phyloP scores from a whole-genome alignment of 2,113 vertebrate genomes.

The Bubalus kerabau region DNA sequence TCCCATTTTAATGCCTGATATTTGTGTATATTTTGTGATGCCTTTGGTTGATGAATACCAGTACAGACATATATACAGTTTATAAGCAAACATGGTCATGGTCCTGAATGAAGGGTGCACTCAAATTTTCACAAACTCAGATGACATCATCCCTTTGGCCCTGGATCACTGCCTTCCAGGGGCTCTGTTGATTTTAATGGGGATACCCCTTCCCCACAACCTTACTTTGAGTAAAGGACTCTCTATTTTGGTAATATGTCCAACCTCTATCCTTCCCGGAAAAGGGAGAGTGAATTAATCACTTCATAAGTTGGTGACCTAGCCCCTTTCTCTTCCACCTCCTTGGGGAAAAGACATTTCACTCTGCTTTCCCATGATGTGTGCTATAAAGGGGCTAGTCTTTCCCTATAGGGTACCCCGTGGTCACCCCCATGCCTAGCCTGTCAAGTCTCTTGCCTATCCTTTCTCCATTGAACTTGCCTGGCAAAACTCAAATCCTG shows the following conservation, averaged over 20 bases:
- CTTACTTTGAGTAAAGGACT: neutral
- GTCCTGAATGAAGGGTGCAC: neutral
- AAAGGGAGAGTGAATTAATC: neutral
- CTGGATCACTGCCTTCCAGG: neutral
- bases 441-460: neutral
- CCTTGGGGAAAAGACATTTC: neutral
- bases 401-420: rapidly evolving
- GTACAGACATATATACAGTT: neutral
- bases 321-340: neutral
- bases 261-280: neutral
- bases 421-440: neutral
- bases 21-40: neutral
- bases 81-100: neutral
- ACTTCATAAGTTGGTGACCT: neutral
- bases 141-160: too few relatives aligned
- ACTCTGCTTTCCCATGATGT: neutral
- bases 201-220: rapidly evolving
- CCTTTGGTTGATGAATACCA: rapidly evolving
- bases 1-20: neutral
- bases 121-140: neutral
- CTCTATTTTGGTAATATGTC: neutral
- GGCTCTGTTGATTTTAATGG: neutral
- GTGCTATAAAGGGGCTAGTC: neutral
- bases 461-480: neutral
- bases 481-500: neutral